These are phyloP conservation scores for Enteromius anoplus DNA, from an alignment of 2,797 vertebrate species.

Conservation along the genomic window DNA sequence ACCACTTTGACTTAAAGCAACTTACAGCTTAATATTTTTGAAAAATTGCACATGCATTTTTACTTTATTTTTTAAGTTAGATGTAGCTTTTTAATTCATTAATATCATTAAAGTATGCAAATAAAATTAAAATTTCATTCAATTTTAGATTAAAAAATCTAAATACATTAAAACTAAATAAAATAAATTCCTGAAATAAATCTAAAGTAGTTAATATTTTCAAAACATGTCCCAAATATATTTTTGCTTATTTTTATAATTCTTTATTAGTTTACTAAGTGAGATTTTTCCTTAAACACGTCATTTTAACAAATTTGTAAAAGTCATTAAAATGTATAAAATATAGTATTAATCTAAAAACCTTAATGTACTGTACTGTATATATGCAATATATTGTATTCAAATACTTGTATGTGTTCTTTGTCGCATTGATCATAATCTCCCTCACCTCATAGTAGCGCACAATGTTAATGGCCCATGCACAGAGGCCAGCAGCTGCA, in stretches of 20 bases:
- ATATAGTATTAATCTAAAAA: background rate
- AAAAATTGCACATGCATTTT: too few relatives aligned
- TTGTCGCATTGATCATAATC: background rate
- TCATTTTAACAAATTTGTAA: background rate
- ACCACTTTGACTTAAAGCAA: too few relatives aligned
- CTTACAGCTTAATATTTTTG: too few relatives aligned
- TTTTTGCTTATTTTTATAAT: background rate
- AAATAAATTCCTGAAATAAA: too few relatives aligned
- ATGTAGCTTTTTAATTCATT: too few relatives aligned
- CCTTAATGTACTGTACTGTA: background rate
- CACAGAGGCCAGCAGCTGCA: conserved; percentile 85
- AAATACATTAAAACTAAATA: too few relatives aligned
- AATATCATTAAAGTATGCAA: too few relatives aligned
- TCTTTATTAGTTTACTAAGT: background rate
- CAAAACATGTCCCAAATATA: background rate
- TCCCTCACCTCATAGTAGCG: conserved; percentile 83
- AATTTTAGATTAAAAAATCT: too few relatives aligned
- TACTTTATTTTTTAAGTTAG: too few relatives aligned
- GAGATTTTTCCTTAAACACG: background rate
- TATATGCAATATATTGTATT: background rate
- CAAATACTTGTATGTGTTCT: background rate
- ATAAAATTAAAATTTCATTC: too few relatives aligned
- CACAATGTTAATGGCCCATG: conserved; percentile 84
- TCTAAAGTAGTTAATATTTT: background rate
- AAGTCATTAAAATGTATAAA: background rate